Evolutionary conservation across 2,888 invertebrate species (phyloP).

Genomic region (Autographa pulchrina): DNA sequence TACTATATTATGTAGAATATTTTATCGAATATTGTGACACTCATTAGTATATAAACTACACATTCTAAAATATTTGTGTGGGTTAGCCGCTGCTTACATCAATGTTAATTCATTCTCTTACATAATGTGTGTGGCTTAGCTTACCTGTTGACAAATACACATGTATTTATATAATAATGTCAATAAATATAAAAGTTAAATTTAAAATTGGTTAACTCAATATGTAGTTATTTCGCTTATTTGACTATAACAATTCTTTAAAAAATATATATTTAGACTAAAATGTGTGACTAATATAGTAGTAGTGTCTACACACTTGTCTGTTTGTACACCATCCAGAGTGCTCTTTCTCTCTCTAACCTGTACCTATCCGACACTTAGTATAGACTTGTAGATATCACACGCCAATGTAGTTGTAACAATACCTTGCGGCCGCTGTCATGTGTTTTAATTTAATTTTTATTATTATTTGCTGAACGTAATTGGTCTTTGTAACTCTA

Average conservation of each 20-base stretch:
- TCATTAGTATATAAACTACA: background rate
- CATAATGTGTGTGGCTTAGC: slow-evolving; percentile 32
- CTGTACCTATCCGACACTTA: slow-evolving; percentile 69
- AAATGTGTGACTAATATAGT: slow-evolving; percentile 52
- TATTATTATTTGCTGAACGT: too few species aligned
- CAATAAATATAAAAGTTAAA: background rate
- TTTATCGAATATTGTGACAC: background rate
- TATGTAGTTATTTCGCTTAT: background rate
- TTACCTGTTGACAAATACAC: slow-evolving; percentile 8
- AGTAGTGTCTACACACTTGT: slow-evolving; percentile 44
- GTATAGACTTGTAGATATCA: slow-evolving; percentile 51
- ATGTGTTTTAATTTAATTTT: background rate
- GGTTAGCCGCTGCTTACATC: background rate
- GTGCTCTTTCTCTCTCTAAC: slow-evolving; percentile 84
- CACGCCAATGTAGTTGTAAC: slow-evolving; percentile 42
- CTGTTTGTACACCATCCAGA: slow-evolving; percentile 64
- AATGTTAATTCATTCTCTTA: slow-evolving; percentile 19
- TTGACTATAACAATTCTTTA: slow-evolving; percentile 17
- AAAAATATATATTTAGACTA: slow-evolving; percentile 36
- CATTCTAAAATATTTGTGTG: background rate
- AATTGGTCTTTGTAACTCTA: too few species aligned
- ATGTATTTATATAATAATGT: background rate
- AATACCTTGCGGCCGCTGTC: slow-evolving; percentile 23
- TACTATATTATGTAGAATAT: background rate
- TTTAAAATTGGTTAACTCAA: background rate